Percentiles rank a stretch among this genome's conserved stretches.
These are phyloP conservation scores for Drosophila longiperda DNA, from an alignment of 2,888 invertebrate genomes.

Conservation along the genomic window DNA sequence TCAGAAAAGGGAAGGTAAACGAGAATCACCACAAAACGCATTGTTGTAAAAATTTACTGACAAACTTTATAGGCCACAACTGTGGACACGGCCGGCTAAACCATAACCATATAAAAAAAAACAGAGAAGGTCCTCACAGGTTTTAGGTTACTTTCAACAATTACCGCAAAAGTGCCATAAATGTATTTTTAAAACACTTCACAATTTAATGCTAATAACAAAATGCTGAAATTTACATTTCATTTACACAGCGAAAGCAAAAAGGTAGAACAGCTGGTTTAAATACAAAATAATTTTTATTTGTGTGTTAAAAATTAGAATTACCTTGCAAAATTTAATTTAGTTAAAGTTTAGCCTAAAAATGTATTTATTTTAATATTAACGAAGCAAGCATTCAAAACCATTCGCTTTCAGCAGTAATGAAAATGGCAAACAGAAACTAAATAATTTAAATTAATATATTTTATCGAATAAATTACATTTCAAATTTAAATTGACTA, in stretches of 20 bases:
- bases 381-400: background rate
- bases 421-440: background rate
- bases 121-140: background rate
- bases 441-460: background rate
- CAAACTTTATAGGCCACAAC: constrained; percentile 72
- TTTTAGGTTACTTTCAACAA: constrained; percentile 36
- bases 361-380: background rate
- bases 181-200: constrained; percentile 41
- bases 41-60: constrained; percentile 73
- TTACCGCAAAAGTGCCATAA: constrained; percentile 41
- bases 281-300: background rate
- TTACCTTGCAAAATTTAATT: background rate
- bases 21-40: constrained; percentile 38
- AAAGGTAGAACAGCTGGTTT: background rate
- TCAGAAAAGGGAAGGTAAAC: constrained; percentile 18
- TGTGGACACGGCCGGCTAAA: constrained; percentile 33
- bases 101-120: constrained; percentile 41
- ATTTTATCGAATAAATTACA: background rate
- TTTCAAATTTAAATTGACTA: background rate
- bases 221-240: constrained; percentile 42
- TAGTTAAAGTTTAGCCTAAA: background rate
- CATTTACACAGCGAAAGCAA: background rate
- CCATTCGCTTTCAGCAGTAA: background rate
- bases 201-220: constrained; percentile 52
- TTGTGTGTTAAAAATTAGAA: background rate